Conservation (phyloP, 2,797 vertebrate species). For the Gymnothorax javanicus region DNA sequence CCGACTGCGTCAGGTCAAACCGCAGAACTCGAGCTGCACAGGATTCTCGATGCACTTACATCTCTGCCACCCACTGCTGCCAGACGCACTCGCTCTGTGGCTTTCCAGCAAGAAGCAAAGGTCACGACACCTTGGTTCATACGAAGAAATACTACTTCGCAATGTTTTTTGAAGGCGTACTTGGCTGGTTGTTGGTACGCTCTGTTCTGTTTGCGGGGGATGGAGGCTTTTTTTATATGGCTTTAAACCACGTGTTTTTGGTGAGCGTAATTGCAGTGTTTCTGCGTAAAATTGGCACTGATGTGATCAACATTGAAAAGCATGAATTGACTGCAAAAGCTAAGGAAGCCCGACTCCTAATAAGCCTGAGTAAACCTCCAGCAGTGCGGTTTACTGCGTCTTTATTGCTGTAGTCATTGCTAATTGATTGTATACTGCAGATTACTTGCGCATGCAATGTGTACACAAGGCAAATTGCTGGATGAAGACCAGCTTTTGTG, state of each 20-base stretch:
- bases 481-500: background rate
- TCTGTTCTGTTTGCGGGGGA: background rate
- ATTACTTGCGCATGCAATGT: background rate
- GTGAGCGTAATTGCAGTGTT: background rate
- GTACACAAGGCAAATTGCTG: background rate
- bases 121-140: background rate
- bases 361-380: background rate
- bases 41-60: conserved; percentile 61
- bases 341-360: background rate
- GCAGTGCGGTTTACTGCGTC: background rate
- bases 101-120: conserved; percentile 9
- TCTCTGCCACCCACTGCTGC: conserved; percentile 48
- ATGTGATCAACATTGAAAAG: background rate
- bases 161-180: background rate
- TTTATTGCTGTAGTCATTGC: background rate
- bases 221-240: background rate
- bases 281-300: background rate
- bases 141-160: background rate
- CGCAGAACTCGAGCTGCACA: conserved; percentile 55
- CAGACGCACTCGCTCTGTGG: conserved; percentile 23
- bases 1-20: conserved; percentile 53
- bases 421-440: background rate
- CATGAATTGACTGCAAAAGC: background rate
- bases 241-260: background rate
- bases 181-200: background rate